Evolutionary conservation across 2,888 invertebrate genomes (phyloP).

Genomic region (Melolontha melolontha): DNA sequence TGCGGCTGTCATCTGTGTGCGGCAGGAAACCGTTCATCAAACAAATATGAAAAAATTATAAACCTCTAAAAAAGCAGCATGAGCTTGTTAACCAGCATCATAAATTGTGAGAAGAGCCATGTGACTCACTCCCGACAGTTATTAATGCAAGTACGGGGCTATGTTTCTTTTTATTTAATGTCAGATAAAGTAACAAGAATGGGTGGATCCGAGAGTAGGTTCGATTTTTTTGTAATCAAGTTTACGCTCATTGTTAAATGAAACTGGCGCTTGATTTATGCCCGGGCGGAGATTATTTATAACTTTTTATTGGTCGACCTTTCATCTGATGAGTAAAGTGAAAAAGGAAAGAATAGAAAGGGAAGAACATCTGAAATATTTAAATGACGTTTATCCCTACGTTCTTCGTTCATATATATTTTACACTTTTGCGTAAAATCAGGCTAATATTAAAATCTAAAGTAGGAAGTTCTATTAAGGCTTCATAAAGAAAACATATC

Average conservation of each 20-base stretch:
- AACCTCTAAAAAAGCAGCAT: conserved; percentile 54
- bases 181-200: conserved; percentile 43
- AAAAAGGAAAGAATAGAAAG: not conserved
- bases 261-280: conserved; percentile 38
- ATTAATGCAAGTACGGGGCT: conserved; percentile 53
- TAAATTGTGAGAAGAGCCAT: conserved; percentile 56
- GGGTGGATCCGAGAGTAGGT: conserved; percentile 41
- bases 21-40: conserved; percentile 54
- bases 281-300: conserved; percentile 25
- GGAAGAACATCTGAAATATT: not conserved
- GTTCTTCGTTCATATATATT: too few relatives aligned
- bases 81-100: conserved; percentile 58
- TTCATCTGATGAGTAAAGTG: conserved; percentile 15
- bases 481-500: too few relatives aligned
- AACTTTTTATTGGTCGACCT: conserved; percentile 27
- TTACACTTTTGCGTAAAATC: too few relatives aligned
- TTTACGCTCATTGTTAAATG: conserved; percentile 40
- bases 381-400: not conserved
- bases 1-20: conserved; percentile 23
- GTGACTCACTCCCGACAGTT: conserved; percentile 56
- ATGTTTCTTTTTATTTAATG: conserved; percentile 47
- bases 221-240: conserved; percentile 41
- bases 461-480: too few relatives aligned
- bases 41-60: conserved; percentile 54
- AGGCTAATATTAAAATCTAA: too few relatives aligned